phyloP scores from a whole-genome alignment of 2,797 vertebrate species.

The Pelodytes ibericus region DNA sequence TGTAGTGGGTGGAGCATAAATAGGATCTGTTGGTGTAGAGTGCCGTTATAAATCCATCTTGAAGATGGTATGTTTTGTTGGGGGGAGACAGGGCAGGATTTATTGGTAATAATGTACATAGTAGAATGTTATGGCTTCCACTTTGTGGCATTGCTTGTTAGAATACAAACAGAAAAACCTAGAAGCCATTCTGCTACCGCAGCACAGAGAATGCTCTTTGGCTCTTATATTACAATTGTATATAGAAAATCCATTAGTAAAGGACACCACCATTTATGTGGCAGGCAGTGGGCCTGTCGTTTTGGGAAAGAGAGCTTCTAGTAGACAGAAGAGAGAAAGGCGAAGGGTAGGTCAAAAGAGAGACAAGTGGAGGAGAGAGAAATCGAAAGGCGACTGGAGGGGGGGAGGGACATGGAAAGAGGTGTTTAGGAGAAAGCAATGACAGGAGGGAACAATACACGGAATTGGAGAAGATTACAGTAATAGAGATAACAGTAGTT shows the following conservation, averaged over 20 bases:
- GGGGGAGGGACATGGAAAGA: background rate
- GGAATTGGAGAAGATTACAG: background rate
- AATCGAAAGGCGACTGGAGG: background rate
- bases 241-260: background rate
- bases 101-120: conserved; percentile 52
- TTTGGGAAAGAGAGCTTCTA: background rate
- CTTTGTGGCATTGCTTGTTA: conserved; percentile 18
- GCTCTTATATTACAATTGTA: background rate
- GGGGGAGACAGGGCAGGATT: conserved; percentile 35
- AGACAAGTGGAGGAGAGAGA: background rate
- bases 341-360: background rate
- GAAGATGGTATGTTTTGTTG: conserved; percentile 19
- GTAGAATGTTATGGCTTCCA: conserved; percentile 25
- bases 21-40: conserved; percentile 20
- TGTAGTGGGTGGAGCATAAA: conserved; percentile 13
- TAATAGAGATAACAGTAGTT: background rate
- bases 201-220: background rate
- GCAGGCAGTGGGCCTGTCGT: background rate
- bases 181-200: conserved; percentile 13
- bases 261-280: background rate
- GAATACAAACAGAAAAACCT: background rate
- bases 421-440: background rate
- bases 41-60: conserved; percentile 48
- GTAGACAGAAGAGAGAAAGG: background rate
- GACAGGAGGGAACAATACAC: background rate